These are phyloP conservation scores for Channa maculata DNA, from an alignment of 2,113 vertebrate species.

Conservation along the genomic window DNA sequence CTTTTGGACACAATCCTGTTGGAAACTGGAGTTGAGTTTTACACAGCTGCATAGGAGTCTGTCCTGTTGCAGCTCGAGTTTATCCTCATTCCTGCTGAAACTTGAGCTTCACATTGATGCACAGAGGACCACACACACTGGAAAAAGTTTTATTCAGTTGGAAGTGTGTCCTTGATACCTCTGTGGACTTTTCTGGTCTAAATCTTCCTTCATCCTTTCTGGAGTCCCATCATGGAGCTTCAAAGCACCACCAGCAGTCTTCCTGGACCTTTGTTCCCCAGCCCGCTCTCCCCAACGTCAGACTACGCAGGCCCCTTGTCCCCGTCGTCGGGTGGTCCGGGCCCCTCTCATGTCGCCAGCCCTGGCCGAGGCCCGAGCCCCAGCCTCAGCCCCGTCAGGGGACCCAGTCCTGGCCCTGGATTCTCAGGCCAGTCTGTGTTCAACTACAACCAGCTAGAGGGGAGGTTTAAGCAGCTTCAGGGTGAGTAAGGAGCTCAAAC, in stretches of 20 bases:
- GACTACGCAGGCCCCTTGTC: constrained; percentile 66
- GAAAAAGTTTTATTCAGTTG: neutral
- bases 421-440: constrained; percentile 88
- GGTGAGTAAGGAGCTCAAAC: constrained; percentile 79
- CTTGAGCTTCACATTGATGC: neutral
- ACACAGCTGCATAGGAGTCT: neutral
- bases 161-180: constrained; percentile 31
- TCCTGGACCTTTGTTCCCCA: constrained; percentile 84
- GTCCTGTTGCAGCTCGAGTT: constrained; percentile 1
- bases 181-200: constrained; percentile 5
- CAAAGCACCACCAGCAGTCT: constrained; percentile 86
- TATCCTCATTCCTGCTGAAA: neutral
- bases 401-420: constrained; percentile 77
- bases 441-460: constrained; percentile 97
- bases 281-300: constrained; percentile 63
- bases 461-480: constrained; percentile 96
- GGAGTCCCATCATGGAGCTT: constrained; percentile 88
- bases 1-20: neutral
- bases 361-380: constrained; percentile 47
- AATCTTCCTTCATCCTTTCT: neutral
- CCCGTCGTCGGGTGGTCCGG: constrained; percentile 40
- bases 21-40: neutral
- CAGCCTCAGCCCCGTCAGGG: constrained; percentile 57
- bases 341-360: constrained; percentile 33
- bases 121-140: neutral